Evolutionary conservation across 2,113 vertebrate species (phyloP), one percentile per base, ranked within the genome.

Genomic region (Rhodinocichla rosea): DNA sequence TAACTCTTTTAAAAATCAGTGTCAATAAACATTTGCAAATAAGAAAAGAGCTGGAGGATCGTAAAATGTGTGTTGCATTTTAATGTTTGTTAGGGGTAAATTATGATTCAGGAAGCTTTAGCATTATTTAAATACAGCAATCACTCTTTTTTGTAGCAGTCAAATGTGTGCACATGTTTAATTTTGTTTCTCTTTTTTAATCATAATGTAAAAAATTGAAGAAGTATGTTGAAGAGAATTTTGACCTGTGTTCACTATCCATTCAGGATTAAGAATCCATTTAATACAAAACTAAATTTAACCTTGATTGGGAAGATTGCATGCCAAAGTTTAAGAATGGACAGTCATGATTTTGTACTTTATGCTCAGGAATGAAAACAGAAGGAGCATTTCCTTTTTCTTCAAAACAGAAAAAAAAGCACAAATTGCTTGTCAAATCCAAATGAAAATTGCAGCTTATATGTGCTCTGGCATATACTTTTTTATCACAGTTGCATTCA

Each of bases 11-110:
- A 85, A 97, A 96, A 97, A 74, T 35, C 37, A 73, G 45, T 89
- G 83, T 95, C 89, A 84, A 73, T 96, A 94, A 74, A 96, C 30
- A 10, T 93, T 97, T 94, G 77, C 88, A 96, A 96, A 95, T 91
- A 90, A 57, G 80, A 91, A 94, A 90, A 89, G 80, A 74, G 80
- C 81, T 64, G 57, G 65, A 91, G 92, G 75, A 71, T 80, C 2
- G 37, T 71, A 30, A 82, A 82, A 67, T 73, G 63, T 12, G 16
- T 80, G 45, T 49, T 85, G 52, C 84, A 77, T 95, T 91, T 90
- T 92, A 90, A 91, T 93, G 89, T 63, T 74, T 85, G 33, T 67
- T 83, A 32, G 23, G 50, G 32, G 68, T 79, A 92, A 92, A 89
- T 92, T 82, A 63, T 44, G 62, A 90, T 73, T 81, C 63, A 67